Conservation (phyloP, 2,797 vertebrate genomes). For the Takifugu rubripes region DNA sequence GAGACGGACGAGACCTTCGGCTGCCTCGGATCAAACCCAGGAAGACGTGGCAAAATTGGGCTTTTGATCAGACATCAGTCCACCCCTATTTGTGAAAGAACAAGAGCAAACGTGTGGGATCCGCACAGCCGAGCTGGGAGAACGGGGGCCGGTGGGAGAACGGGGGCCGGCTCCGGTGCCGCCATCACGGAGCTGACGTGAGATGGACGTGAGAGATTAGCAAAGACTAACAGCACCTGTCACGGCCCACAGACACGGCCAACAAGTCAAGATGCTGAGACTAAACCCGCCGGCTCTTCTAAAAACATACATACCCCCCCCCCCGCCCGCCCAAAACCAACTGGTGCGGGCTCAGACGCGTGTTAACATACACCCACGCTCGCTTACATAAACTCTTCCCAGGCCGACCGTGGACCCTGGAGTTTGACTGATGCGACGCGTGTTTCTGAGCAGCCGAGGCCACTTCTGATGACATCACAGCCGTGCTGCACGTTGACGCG, state of each 20-base stretch:
- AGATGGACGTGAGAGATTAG: constrained; percentile 73
- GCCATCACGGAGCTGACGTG: constrained; percentile 35
- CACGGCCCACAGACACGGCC: constrained; percentile 68
- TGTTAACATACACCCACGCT: constrained; percentile 42
- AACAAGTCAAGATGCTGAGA: constrained; percentile 60
- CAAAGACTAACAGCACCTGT: constrained; percentile 74
- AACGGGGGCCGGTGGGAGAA: constrained; percentile 9
- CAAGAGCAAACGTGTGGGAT: constrained; percentile 50
- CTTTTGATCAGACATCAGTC: constrained; percentile 42
- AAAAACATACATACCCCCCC: constrained; percentile 67
- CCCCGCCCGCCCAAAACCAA: constrained; percentile 18
- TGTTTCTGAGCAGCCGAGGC: constrained; percentile 2
- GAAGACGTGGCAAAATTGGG: constrained; percentile 9
- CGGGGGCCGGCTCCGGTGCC: constrained; percentile 40
- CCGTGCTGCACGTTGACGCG: too few species aligned
- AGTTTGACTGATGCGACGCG: constrained; percentile 40
- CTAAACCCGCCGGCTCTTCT: constrained; percentile 65
- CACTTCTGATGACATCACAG: neutral
- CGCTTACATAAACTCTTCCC: constrained; percentile 52
- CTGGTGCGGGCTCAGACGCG: constrained; percentile 37
- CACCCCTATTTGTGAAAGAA: neutral
- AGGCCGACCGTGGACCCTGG: constrained; percentile 35
- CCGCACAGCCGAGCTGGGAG: constrained; percentile 51
- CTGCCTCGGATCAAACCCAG: constrained; percentile 26
- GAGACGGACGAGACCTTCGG: constrained; percentile 22